These are phyloP conservation scores for Rhinogobius similis DNA, from an alignment of 2,113 vertebrate genomes.

Conservation along the genomic window DNA sequence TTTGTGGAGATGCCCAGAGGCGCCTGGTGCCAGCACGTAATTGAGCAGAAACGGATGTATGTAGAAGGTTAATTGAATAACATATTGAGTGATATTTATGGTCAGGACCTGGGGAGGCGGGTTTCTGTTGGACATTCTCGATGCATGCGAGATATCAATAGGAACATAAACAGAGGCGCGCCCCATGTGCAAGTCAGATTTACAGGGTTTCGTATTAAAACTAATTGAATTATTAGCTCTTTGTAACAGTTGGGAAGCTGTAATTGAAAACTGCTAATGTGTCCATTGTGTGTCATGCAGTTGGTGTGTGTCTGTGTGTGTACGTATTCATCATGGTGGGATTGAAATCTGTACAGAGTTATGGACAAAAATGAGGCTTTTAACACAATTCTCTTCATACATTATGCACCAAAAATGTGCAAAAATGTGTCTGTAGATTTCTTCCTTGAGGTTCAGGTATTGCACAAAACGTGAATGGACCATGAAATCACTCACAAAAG, in stretches of 20 bases:
- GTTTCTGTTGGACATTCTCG: background rate
- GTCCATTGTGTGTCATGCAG: background rate
- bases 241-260: slow-evolving; percentile 4
- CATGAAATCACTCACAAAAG: too few species aligned
- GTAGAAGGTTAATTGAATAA: slow-evolving; percentile 21
- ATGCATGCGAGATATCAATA: background rate
- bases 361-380: too few species aligned
- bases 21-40: background rate
- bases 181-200: background rate
- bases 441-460: too few species aligned
- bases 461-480: too few species aligned
- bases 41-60: slow-evolving; percentile 15
- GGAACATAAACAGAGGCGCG: background rate
- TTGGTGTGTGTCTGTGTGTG: background rate
- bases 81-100: slow-evolving; percentile 1
- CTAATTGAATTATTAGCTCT: background rate
- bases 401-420: too few species aligned
- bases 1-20: slow-evolving; percentile 12
- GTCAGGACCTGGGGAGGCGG: background rate
- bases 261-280: slow-evolving; percentile 4
- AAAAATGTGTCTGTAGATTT: too few species aligned
- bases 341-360: too few species aligned
- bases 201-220: background rate
- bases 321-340: background rate
- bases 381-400: too few species aligned